phyloP scores from a whole-genome alignment of 1,140 invertebrate genomes.

The Delia radicum region DNA sequence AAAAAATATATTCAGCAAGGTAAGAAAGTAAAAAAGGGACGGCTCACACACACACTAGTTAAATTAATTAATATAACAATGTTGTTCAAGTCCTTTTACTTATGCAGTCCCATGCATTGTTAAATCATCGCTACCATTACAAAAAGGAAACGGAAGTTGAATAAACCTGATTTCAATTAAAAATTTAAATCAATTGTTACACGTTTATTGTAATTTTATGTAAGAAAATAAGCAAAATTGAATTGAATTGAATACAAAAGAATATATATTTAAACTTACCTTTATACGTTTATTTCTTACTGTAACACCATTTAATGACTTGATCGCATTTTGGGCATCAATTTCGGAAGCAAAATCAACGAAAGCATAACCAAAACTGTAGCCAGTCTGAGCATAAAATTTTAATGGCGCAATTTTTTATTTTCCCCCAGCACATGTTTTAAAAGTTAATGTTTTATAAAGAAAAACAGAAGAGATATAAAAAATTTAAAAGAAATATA shows the following conservation, averaged over 20 bases:
- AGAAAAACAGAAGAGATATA: no score
- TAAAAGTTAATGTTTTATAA: no score
- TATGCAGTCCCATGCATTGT: neutral
- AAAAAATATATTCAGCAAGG: neutral
- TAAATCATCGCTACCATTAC: no score
- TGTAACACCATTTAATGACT: constrained; percentile 83
- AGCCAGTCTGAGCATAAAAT: constrained; percentile 84
- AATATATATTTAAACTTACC: constrained; percentile 49
- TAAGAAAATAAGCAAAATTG: neutral
- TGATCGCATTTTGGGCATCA: constrained; percentile 83
- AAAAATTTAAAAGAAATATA: no score
- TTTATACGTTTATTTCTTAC: constrained; percentile 84
- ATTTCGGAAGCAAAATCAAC: constrained; percentile 86
- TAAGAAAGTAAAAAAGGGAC: neutral
- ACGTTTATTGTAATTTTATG: neutral
- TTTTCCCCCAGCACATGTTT: no score
- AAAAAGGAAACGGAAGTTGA: constrained; percentile 2
- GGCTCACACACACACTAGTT: neutral
- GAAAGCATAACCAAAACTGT: constrained; percentile 96
- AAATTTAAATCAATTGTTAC: constrained; percentile 10
- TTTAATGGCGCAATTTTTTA: no score
- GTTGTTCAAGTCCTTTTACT: neutral
- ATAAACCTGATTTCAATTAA: neutral
- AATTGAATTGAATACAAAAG: neutral
- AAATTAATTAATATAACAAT: constrained; percentile 5